Evolutionary conservation across 2,888 invertebrate species (phyloP).

Genomic region (Torymus tubicola): DNA sequence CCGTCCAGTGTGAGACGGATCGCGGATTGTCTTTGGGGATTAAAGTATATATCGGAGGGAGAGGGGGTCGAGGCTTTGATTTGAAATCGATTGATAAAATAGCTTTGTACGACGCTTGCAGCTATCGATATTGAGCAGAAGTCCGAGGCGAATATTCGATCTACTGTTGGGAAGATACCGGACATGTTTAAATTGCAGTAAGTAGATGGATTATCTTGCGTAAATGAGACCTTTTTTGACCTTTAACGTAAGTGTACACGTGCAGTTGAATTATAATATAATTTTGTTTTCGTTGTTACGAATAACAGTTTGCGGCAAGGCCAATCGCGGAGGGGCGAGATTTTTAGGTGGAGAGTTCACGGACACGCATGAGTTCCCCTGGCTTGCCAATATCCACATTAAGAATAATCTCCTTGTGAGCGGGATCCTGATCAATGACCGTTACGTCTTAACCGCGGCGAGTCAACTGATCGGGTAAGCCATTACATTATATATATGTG

Average conservation of each 20-base stretch:
- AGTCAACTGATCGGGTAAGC: constrained; percentile 77
- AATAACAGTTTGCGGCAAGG: constrained; percentile 76
- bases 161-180: constrained; percentile 68
- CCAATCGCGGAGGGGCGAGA: constrained; percentile 75
- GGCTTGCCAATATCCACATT: constrained; percentile 78
- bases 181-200: constrained; percentile 70
- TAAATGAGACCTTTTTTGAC: too few relatives aligned
- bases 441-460: constrained; percentile 79
- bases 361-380: constrained; percentile 79
- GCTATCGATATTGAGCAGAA: not conserved
- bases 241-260: too few relatives aligned
- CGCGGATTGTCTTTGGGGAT: too few relatives aligned
- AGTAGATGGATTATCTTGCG: constrained; percentile 58
- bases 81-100: too few relatives aligned
- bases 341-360: constrained; percentile 78
- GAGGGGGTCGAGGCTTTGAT: too few relatives aligned
- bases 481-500: not conserved
- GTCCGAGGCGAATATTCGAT: constrained; percentile 68
- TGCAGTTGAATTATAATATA: too few relatives aligned
- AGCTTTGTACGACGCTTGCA: too few relatives aligned
- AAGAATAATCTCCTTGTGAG: constrained; percentile 72
- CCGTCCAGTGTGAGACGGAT: too few relatives aligned
- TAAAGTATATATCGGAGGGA: too few relatives aligned
- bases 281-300: too few relatives aligned
- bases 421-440: constrained; percentile 80